Conservation (phyloP, 2,797 vertebrate genomes). For the Ctenopoma multispine region DNA sequence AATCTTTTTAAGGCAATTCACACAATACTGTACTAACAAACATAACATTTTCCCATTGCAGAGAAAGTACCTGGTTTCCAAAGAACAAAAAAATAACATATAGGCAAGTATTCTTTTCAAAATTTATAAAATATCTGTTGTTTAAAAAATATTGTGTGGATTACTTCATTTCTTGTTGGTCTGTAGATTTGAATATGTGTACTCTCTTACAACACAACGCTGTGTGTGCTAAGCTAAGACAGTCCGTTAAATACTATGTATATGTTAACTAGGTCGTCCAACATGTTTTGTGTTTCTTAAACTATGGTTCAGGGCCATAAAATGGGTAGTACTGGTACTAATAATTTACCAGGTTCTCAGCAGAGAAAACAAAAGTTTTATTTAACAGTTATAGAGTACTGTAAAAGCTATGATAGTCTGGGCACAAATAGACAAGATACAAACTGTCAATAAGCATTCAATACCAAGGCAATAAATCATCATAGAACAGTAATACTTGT, state of each 20-base stretch:
- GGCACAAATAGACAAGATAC: slow-evolving; percentile 23
- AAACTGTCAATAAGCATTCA: slow-evolving; percentile 40
- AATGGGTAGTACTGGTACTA: neutral
- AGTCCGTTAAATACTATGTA: neutral
- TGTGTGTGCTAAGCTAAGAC: neutral
- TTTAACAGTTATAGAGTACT: neutral
- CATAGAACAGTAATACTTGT: slow-evolving; percentile 38
- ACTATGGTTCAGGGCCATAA: neutral
- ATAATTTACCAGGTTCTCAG: slow-evolving; percentile 6
- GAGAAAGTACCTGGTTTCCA: neutral
- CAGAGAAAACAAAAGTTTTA: neutral
- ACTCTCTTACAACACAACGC: neutral
- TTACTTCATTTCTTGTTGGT: slow-evolving; percentile 5
- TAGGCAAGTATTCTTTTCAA: neutral
- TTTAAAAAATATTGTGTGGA: neutral
- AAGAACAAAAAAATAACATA: neutral
- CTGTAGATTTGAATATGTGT: slow-evolving; percentile 3
- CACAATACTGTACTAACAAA: neutral
- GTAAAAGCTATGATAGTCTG: slow-evolving; percentile 14
- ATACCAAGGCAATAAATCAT: slow-evolving; percentile 60
- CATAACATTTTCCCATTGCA: neutral
- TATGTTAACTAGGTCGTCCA: neutral
- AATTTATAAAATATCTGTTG: neutral
- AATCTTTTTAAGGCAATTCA: neutral
- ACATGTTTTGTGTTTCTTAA: neutral